Base-by-base conservation (phyloP, 2,888 invertebrate species). In the Orthosia cruda region DNA sequence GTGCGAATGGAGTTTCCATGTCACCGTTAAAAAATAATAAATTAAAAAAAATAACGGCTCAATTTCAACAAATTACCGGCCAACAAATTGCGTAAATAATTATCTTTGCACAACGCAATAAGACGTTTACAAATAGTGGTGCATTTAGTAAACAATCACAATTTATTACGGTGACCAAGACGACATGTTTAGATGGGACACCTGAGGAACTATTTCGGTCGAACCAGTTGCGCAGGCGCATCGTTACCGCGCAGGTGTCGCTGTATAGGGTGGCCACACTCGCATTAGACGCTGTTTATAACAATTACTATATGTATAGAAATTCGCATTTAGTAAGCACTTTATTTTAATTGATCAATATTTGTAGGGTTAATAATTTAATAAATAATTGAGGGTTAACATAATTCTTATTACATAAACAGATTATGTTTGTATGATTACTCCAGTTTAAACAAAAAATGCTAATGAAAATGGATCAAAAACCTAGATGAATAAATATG, bases 131-230 rank as follows among this genome's bases (percentile, higher is more conserved):
- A 83, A 88, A 89, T 85, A 77, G 76, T 52, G 67, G n/a, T 57
- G 64, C 85, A 84, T 88, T 87, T 81, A 87, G 77, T 86, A 88
- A 88, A 86, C 86, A 90, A 89, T 89, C 89, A 86, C 87, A 89
- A 89, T 91, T 88, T 89, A 91, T 90, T 87, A 85, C 72, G 84
- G 85, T 87, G 88, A 83, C 78, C 77, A 81, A 69, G 50, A 64
- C 61, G 78, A 81, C 87, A 80, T 83, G 85, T 87, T 85, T 87
- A 89, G 85, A 83, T 82, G 79, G 77, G 80, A 88, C 92, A 92
- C 91, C 92, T 92, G 92, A 89, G 72, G 85, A 83, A 89, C 92
- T 91, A 91, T 92, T 92, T 92, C 89, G 87, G 90, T 91, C 89
- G 81, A 90, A 91, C 90, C 88, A 88, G 87, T 87, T 87, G 79